Evolutionary conservation across 2,797 vertebrate species (phyloP).

Genomic region (Silurus aristotelis): DNA sequence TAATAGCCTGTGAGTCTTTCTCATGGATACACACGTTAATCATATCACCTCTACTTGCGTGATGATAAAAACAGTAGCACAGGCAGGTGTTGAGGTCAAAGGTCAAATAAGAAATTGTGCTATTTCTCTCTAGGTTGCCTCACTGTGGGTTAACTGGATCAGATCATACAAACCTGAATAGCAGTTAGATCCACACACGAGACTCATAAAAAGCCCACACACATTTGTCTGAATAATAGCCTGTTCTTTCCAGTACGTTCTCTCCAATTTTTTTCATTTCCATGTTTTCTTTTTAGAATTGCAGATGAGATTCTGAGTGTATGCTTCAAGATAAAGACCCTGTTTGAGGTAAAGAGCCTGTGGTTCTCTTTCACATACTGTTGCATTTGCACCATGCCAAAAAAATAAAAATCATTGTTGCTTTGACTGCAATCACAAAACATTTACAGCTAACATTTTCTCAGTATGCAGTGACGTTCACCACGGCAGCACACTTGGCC

Average conservation of each 20-base stretch:
- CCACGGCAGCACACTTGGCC: not conserved
- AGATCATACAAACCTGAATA: not conserved
- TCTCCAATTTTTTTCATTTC: not conserved
- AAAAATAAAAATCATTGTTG: not conserved
- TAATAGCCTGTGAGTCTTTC: not conserved
- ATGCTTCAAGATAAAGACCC: not conserved
- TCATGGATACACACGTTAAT: not conserved
- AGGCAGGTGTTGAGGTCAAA: conserved; percentile 12
- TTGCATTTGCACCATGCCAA: not conserved
- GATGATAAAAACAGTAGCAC: conserved; percentile 2
- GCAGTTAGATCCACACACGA: not conserved
- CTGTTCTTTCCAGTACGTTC: not conserved
- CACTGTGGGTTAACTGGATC: conserved; percentile 21
- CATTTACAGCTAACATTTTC: conserved; percentile 1
- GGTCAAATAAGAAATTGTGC: not conserved
- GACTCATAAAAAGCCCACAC: conserved; percentile 1
- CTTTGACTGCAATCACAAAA: not conserved
- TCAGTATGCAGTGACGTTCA: not conserved
- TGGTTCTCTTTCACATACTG: not conserved
- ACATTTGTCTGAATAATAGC: not conserved
- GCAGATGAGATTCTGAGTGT: not conserved
- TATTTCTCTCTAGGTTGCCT: not conserved
- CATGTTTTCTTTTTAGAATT: not conserved
- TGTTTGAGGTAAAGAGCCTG: not conserved
- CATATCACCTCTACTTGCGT: not conserved